These are phyloP conservation scores for Apodemus sylvaticus DNA, from an alignment of 2,113 vertebrate genomes.

Conservation along the genomic window DNA sequence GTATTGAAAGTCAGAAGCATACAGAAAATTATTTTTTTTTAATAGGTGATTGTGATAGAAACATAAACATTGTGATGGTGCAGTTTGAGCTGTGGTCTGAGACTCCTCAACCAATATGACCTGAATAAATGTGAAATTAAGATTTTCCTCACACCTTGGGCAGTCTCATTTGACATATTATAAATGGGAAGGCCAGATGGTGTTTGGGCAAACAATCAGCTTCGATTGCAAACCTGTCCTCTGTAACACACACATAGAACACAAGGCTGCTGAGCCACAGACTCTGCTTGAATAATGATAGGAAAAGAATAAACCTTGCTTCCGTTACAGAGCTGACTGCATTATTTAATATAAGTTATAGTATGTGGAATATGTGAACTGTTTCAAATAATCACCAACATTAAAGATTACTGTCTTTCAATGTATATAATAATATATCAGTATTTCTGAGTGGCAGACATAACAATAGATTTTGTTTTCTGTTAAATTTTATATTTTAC, in stretches of 20 bases:
- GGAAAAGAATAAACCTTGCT: neutral
- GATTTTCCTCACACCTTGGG: slow-evolving; percentile 61
- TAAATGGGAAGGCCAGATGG: slow-evolving; percentile 65
- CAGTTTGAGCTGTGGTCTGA: slow-evolving; percentile 11
- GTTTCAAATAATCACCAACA: neutral
- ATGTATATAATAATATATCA: neutral
- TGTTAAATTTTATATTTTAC: neutral
- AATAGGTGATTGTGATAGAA: neutral
- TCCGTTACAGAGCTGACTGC: neutral
- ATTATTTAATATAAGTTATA: neutral
- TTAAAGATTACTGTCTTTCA: neutral
- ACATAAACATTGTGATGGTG: neutral
- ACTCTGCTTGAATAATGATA: slow-evolving; percentile 7
- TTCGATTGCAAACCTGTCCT: slow-evolving; percentile 43
- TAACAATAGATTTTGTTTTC: neutral
- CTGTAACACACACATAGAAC: neutral
- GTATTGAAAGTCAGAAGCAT: neutral
- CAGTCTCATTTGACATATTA: slow-evolving; percentile 62
- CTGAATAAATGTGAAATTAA: slow-evolving; percentile 61
- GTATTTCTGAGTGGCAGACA: neutral
- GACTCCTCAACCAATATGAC: neutral
- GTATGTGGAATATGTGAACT: neutral
- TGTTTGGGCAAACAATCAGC: slow-evolving; percentile 52
- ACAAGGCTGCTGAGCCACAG: neutral
- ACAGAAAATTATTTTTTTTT: neutral